phyloP scores from a whole-genome alignment of 2,113 vertebrate genomes.

The Tringa solitaria region DNA sequence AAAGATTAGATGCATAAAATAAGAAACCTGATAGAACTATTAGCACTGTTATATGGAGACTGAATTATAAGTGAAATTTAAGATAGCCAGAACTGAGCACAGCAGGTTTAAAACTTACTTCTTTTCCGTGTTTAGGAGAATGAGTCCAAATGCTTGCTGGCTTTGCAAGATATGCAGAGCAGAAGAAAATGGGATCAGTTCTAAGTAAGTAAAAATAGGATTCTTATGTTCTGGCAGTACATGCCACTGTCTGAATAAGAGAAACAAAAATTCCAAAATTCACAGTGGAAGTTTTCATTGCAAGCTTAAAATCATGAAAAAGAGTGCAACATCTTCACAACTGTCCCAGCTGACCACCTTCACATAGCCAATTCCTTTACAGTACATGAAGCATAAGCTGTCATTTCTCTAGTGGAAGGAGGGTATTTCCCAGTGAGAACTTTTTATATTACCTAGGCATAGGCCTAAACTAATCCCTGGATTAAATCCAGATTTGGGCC shows the following conservation, averaged over 20 bases:
- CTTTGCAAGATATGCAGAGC: slow-evolving; percentile 57
- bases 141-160: slow-evolving; percentile 56
- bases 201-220: slow-evolving; percentile 55
- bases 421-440: background rate
- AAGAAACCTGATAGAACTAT: background rate
- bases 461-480: background rate
- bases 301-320: background rate
- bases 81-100: background rate
- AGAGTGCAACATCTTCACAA: background rate
- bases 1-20: background rate
- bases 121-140: slow-evolving; percentile 57
- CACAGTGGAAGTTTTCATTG: background rate
- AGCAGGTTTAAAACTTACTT: background rate
- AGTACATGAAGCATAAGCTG: accelerated
- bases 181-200: slow-evolving; percentile 19
- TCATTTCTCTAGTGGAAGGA: background rate
- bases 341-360: background rate
- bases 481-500: background rate
- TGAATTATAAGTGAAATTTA: background rate
- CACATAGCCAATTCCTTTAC: background rate
- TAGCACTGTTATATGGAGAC: background rate
- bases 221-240: background rate
- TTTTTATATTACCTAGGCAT: no score
- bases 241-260: background rate
- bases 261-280: background rate